Percentiles rank a stretch among this genome's conserved stretches.
phyloP scores from a whole-genome alignment of 1,140 invertebrate species.

The Caenorhabditis briggsae region DNA sequence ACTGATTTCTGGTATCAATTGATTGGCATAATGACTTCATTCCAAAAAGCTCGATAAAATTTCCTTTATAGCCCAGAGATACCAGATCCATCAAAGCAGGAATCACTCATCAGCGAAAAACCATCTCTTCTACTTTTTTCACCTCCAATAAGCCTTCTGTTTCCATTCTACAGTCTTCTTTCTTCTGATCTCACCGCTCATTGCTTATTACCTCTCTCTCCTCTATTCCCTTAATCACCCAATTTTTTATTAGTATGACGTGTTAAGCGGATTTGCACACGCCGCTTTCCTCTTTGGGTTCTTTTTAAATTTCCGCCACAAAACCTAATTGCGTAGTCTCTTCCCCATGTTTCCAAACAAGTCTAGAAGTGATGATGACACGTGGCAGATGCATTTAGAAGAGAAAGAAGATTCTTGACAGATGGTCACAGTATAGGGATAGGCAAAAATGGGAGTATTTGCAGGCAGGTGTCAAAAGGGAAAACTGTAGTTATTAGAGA shows the following conservation, averaged over 20 bases:
- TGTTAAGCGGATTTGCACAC: conserved; percentile 50
- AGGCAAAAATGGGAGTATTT: neutral
- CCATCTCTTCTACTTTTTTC: too few relatives aligned
- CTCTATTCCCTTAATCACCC: neutral
- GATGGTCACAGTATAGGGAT: neutral
- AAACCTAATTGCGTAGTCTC: neutral
- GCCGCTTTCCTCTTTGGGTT: neutral
- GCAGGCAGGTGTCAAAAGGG: conserved; percentile 41
- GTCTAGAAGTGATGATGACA: neutral
- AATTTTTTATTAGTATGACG: conserved; percentile 36
- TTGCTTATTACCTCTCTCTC: neutral
- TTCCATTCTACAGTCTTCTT: neutral
- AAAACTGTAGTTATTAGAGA: conserved; percentile 1
- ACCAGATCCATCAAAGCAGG: neutral
- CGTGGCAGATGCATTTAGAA: neutral
- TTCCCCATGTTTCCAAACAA: neutral
- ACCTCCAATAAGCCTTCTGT: neutral
- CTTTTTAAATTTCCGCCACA: neutral
- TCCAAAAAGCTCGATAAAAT: too few relatives aligned
- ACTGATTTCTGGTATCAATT: too few relatives aligned
- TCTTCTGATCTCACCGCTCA: conserved; percentile 29
- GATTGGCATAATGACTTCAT: too few relatives aligned
- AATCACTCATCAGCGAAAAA: neutral
- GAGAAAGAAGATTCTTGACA: conserved; percentile 12
- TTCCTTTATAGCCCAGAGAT: too few relatives aligned